These are phyloP conservation scores for Chelonus insularis DNA, from an alignment of 1,140 invertebrate genomes.

Conservation along the genomic window DNA sequence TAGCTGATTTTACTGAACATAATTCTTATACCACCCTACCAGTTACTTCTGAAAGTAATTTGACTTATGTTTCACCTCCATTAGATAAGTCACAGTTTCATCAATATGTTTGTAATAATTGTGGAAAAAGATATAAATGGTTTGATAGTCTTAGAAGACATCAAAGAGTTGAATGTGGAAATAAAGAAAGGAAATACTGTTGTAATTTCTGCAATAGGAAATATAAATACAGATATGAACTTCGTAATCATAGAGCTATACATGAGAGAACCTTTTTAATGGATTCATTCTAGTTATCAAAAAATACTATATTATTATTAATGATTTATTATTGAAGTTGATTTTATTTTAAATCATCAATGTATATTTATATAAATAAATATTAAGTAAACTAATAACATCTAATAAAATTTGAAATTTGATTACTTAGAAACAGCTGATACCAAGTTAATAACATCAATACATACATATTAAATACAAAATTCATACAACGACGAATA, in stretches of 20 bases:
- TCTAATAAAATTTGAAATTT: no score
- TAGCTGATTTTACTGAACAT: neutral
- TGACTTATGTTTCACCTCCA: neutral
- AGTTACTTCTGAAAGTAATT: neutral
- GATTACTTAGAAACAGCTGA: no score
- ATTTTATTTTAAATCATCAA: no score
- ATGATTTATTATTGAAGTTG: no score
- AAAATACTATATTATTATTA: no score
- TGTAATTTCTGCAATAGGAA: conserved; percentile 47
- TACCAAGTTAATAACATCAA: no score
- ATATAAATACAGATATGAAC: conserved; percentile 53
- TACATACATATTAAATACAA: no score
- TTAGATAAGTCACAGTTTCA: conserved; percentile 25
- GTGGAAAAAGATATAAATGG: conserved; percentile 61
- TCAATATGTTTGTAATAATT: conserved; percentile 42
- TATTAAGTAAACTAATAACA: no score
- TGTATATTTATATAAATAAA: no score
- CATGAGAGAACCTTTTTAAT: conserved; percentile 30
- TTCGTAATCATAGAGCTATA: conserved; percentile 47
- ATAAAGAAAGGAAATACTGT: conserved; percentile 52
- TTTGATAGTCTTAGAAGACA: conserved; percentile 59
- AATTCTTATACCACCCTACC: neutral
- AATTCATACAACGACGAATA: no score
- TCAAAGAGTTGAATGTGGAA: conserved; percentile 62
- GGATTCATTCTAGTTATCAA: no score